A percentile compares a stretch with the other conserved stretches of the same genome.
These are phyloP conservation scores for Heliopora coerulea DNA, from an alignment of 92 coral and sea anemone species.

Conservation along the genomic window DNA sequence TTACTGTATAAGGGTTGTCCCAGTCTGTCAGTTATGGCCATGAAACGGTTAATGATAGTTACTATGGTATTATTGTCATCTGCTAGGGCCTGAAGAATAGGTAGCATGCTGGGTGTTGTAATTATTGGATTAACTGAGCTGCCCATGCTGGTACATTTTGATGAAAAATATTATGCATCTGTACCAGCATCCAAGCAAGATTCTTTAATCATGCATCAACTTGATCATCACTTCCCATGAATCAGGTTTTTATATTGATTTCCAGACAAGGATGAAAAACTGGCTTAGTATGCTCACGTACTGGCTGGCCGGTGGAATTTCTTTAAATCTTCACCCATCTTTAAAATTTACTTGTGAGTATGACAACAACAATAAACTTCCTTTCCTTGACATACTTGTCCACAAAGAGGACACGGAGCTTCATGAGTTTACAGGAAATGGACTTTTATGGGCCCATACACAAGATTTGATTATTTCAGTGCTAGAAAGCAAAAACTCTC, in stretches of 20 bases:
- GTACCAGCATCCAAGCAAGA: constrained; percentile 26
- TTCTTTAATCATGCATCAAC: constrained; percentile 20
- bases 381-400: no score
- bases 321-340: no score
- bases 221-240: constrained; percentile 12
- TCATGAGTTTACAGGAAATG: no score
- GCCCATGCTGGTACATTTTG: constrained; percentile 33
- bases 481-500: no score
- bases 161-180: constrained; percentile 6
- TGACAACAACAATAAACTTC: no score
- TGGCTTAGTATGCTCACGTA: constrained; percentile 23
- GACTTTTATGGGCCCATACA: no score
- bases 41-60: constrained; percentile 36
- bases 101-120: constrained; percentile 34
- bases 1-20: constrained; percentile 27
- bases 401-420: no score
- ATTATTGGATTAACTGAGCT: constrained; percentile 25
- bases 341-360: no score
- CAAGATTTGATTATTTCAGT: no score
- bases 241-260: constrained; percentile 29
- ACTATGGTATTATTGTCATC: constrained; percentile 33
- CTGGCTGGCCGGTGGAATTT: constrained; percentile 35
- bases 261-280: constrained; percentile 22
- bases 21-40: constrained; percentile 17
- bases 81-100: constrained; percentile 40